Evolutionary conservation across 1,140 invertebrate species (phyloP).

Genomic region (Apis cerana): DNA sequence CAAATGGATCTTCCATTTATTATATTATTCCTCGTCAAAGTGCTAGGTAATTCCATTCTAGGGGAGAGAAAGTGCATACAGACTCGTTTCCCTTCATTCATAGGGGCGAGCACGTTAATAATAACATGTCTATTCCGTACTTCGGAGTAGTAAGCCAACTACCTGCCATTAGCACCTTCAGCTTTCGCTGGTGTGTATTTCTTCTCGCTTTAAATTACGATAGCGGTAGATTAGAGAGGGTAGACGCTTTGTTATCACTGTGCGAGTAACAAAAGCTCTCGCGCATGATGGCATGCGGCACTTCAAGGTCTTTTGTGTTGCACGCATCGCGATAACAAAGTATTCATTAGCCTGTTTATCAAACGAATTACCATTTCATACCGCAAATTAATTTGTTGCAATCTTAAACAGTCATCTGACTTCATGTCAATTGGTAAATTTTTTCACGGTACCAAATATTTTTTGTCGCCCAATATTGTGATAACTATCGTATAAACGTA

Average conservation of each 20-base stretch:
- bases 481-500: no score
- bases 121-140: neutral
- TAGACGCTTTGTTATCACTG: constrained; percentile 25
- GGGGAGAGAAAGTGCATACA: neutral
- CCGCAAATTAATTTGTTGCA: constrained; percentile 24
- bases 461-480: no score
- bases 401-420: neutral
- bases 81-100: neutral
- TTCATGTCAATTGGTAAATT: neutral
- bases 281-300: constrained; percentile 44
- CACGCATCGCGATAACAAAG: constrained; percentile 34
- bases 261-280: constrained; percentile 33
- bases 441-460: no score
- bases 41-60: neutral
- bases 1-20: no score
- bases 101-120: neutral
- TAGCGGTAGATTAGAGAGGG: constrained; percentile 39
- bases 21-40: no score
- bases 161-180: constrained; percentile 35
- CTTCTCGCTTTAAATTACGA: constrained; percentile 52
- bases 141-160: neutral
- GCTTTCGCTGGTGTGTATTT: constrained; percentile 38
- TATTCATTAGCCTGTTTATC: constrained; percentile 21
- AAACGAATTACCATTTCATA: constrained; percentile 16
- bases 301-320: constrained; percentile 46